A percentile compares a stretch with the other conserved stretches of the same genome.
Conservation (phyloP, 2,113 vertebrate genomes). For the Chamaea fasciata region DNA sequence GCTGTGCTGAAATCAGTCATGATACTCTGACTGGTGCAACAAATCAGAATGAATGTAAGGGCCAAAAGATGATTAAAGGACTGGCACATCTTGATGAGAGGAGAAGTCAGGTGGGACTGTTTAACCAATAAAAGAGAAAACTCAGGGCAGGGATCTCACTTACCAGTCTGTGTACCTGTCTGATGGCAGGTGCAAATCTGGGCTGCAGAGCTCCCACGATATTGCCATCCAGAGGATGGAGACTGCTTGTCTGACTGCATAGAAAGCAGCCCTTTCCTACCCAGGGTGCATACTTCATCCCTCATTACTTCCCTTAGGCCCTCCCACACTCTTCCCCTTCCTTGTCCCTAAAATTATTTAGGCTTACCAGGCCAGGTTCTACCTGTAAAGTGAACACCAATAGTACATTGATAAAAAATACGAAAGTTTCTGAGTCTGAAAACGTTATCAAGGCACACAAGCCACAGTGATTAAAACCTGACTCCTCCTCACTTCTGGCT, state of each 20-base stretch:
- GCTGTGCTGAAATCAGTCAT: neutral
- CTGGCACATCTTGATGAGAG: neutral
- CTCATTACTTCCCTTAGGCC: neutral
- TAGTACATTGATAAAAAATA: neutral
- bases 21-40: neutral
- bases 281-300: neutral
- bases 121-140: neutral
- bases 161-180: neutral
- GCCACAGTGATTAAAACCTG: fast-evolving
- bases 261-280: neutral
- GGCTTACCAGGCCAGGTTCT: neutral
- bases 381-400: neutral
- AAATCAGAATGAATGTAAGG: neutral
- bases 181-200: neutral
- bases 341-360: neutral
- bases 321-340: neutral
- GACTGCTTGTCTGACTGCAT: neutral
- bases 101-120: neutral
- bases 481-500: neutral
- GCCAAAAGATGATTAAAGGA: neutral
- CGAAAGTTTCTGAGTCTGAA: neutral
- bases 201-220: neutral
- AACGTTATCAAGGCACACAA: neutral
- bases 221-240: neutral
- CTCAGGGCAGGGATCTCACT: neutral